A percentile compares a stretch with the other conserved stretches of the same genome.
phyloP scores from a whole-genome alignment of 2,113 vertebrate species.

The Lota lota region DNA sequence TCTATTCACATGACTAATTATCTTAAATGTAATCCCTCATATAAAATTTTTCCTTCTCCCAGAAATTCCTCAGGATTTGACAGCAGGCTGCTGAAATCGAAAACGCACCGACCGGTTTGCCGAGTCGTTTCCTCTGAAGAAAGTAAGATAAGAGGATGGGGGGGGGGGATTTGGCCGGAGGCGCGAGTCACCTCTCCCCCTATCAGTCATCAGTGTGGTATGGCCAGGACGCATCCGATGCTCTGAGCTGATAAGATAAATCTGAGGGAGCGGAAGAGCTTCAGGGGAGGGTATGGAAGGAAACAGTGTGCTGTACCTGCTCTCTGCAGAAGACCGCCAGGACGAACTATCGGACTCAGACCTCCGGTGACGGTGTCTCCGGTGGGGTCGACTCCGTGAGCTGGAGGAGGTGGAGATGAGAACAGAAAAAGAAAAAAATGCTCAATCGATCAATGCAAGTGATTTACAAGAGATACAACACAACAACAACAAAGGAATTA shows the following conservation, averaged over 20 bases:
- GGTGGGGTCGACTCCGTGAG: constrained; percentile 80
- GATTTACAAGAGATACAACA: constrained; percentile 9
- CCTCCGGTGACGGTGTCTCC: constrained; percentile 73
- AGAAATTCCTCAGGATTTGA: no score
- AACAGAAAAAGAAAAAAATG: background rate
- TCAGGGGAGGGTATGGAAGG: background rate
- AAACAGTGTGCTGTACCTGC: constrained; percentile 75
- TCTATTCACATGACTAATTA: no score
- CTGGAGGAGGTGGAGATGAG: constrained; percentile 58
- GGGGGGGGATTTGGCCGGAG: no score
- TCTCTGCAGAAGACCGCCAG: constrained; percentile 75
- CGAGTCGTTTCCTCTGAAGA: no score
- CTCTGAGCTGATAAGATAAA: constrained; percentile 60
- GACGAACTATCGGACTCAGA: constrained; percentile 78
- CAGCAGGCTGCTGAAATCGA: no score
- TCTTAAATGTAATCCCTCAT: no score
- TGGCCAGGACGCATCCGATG: constrained; percentile 30
- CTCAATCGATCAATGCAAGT: background rate
- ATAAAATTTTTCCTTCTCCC: no score
- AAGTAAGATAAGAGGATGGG: no score
- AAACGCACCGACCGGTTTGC: no score
- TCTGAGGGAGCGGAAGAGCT: background rate
- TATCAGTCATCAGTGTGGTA: constrained; percentile 64
- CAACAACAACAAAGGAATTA: background rate
- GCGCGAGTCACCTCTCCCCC: constrained; percentile 59